phyloP scores from a whole-genome alignment of 92 coral and sea anemone species.

The Phenganax subtilis region DNA sequence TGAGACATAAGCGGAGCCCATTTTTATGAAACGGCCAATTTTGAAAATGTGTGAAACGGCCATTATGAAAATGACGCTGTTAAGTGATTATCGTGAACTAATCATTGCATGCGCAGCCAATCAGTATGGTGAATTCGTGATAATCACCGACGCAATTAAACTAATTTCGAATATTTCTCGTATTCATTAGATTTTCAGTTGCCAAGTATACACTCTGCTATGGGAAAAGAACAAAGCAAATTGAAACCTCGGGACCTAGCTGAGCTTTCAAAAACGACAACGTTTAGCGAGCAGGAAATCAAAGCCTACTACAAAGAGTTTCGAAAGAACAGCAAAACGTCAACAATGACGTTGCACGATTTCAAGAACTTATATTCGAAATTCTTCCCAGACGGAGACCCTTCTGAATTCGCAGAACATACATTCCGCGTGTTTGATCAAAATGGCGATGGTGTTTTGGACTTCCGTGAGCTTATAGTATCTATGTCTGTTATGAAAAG shows the following conservation, averaged over 20 bases:
- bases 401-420: conserved; percentile 73
- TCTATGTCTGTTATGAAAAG: conserved; percentile 38
- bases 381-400: conserved; percentile 84
- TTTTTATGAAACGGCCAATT: no score
- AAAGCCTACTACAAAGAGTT: conserved; percentile 84
- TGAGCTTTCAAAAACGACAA: conserved; percentile 67
- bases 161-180: no score
- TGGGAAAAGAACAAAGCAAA: conserved; percentile 86
- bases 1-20: no score
- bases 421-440: conserved; percentile 85
- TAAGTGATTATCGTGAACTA: no score
- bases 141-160: no score
- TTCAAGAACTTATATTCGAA: conserved; percentile 77
- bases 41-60: no score
- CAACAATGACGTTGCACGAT: conserved; percentile 59
- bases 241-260: conserved; percentile 66
- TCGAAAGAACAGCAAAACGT: conserved; percentile 78
- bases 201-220: background rate
- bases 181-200: no score
- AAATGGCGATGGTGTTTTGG: conserved; percentile 64
- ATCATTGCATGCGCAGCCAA: no score
- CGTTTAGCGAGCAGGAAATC: conserved; percentile 70
- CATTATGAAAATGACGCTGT: no score
- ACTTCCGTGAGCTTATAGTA: conserved; percentile 30
- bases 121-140: no score